phyloP scores from a whole-genome alignment of 2,113 vertebrate species.

The Xyliphius kryptos region DNA sequence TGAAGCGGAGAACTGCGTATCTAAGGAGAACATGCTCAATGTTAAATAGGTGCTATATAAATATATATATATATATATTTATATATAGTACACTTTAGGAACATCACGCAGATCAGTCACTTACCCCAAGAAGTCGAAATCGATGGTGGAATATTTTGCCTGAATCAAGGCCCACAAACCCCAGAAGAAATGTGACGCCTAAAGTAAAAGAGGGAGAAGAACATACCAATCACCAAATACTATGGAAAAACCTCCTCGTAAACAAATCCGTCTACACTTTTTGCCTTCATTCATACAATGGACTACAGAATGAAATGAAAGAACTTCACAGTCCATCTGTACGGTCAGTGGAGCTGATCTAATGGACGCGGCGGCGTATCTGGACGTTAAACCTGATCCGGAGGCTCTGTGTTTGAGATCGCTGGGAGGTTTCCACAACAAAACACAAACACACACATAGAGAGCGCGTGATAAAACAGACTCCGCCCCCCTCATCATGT shows the following conservation, averaged over 20 bases:
- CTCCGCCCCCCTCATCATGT: conserved; percentile 9
- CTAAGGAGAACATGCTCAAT: background rate
- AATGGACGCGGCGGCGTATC: too few relatives aligned
- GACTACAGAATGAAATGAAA: too few relatives aligned
- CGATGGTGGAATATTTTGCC: conserved; percentile 92
- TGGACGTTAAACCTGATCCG: background rate
- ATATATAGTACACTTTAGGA: too few relatives aligned
- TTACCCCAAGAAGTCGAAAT: conserved; percentile 95
- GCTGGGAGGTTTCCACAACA: background rate
- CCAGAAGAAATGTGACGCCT: conserved; percentile 98
- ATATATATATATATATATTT: too few relatives aligned
- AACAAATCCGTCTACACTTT: too few relatives aligned
- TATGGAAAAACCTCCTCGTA: too few relatives aligned
- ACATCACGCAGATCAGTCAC: conserved; percentile 41
- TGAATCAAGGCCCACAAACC: conserved; percentile 96
- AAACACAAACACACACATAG: background rate
- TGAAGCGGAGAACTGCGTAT: conserved; percentile 66
- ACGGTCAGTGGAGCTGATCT: too few relatives aligned
- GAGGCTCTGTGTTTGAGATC: conserved; percentile 6
- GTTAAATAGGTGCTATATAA: background rate
- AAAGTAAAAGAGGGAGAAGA: conserved; percentile 31
- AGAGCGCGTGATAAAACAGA: conserved; percentile 9
- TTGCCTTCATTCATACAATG: too few relatives aligned
- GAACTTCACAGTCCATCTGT: too few relatives aligned
- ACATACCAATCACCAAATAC: too few relatives aligned